Evolutionary conservation across 2,797 vertebrate species (phyloP), one percentile per base, ranked within the genome.

Genomic region (Pyrocephalus nanus): DNA sequence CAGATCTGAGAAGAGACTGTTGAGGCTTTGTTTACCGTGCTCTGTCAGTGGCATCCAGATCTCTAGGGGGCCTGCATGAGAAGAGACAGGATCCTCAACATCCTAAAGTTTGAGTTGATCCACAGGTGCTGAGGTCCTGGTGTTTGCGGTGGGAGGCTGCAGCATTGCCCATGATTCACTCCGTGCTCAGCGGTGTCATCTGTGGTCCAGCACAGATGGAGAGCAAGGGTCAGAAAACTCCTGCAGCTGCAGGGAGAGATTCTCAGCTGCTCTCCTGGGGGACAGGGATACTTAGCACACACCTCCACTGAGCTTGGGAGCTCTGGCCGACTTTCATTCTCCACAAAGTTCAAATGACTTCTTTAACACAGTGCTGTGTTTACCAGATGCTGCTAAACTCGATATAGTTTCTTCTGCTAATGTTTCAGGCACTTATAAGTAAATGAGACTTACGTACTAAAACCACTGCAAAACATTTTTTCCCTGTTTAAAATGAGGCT

Each of bases 131-230:
- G 62, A 25, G 18, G 15, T 69, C 50, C 32, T 25, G 54, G 19
- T 80, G 58, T 64, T 74, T 48, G 32, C 1, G 2, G 32, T 53
- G 50, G 62, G 85, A 64, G 40, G 15, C 27, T 61, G 67, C 53
- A 61, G 48, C n/a, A 5, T 13, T 57, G 48, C 53, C 48, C 32
- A 3, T 0, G 4, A 22, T 21, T 38, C 3, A 1, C 21, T 62
- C 16, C 45, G 57, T 71, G 25, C 77, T 86, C 47, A 50, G 30
- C 26, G 15, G 9, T 21, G 43, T 74, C 45, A 6, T 55, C 61
- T 64, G 54, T 67, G 70, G 57, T 78, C 57, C 62, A 47, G 47
- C 73, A 34, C 18, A 12, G 79, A 34, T 1, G 7, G 72, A 40
- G 51, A 76, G 32, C 23, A 32, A 75, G 51, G 45, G 55, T 70